Conservation (phyloP, 37 sponge, comb jelly and placozoan genomes). For the Diacarnus erythraeanus region DNA sequence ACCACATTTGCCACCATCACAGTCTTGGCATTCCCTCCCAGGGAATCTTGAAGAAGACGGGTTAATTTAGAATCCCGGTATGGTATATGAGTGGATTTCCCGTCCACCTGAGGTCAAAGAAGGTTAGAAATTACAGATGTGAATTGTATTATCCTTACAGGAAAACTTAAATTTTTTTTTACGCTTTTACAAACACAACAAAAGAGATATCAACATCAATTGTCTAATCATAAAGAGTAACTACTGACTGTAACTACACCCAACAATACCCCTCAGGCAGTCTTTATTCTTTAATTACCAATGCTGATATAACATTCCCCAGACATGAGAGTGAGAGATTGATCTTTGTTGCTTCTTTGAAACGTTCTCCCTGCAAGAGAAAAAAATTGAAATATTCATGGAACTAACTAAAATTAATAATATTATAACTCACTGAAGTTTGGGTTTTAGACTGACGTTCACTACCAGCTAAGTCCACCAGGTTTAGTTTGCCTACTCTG, state of each 20-base stretch:
- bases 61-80: slow-evolving; percentile 98
- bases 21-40: slow-evolving; percentile 97
- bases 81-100: slow-evolving; percentile 82
- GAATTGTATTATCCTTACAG: too few relatives aligned
- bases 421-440: slow-evolving; percentile 58
- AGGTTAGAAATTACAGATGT: too few relatives aligned
- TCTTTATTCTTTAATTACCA: slow-evolving; percentile 80
- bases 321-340: slow-evolving; percentile 97
- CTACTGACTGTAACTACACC: neutral
- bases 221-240: neutral
- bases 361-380: slow-evolving; percentile 74
- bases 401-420: too few relatives aligned
- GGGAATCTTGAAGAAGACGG: slow-evolving; percentile 92
- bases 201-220: too few relatives aligned
- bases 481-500: slow-evolving; percentile 95
- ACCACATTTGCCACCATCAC: slow-evolving; percentile 97
- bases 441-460: slow-evolving; percentile 94
- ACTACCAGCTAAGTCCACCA: slow-evolving; percentile 98
- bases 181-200: too few relatives aligned
- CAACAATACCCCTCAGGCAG: neutral
- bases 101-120: slow-evolving; percentile 80
- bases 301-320: slow-evolving; percentile 96
- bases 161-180: too few relatives aligned
- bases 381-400: too few relatives aligned
- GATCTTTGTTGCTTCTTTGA: slow-evolving; percentile 96